phyloP scores from a whole-genome alignment of 2,797 vertebrate genomes.

The Petrocephalus schoutedeni region DNA sequence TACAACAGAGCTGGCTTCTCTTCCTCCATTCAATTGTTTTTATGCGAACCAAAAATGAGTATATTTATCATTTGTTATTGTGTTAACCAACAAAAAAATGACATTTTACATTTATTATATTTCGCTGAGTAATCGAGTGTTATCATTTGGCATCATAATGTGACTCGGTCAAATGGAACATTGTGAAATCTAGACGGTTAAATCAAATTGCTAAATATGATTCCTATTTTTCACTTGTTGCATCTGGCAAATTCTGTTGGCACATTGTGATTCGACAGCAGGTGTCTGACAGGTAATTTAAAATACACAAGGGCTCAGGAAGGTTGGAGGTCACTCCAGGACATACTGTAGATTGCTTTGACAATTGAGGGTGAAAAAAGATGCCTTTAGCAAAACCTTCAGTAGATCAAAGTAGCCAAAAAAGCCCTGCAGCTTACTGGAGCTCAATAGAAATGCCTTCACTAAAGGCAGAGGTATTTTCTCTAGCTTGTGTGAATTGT shows the following conservation, averaged over 20 bases:
- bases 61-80: not conserved
- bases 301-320: slow-evolving; percentile 45
- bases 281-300: slow-evolving; percentile 61
- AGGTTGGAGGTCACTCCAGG: slow-evolving; percentile 28
- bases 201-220: not conserved
- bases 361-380: slow-evolving; percentile 34
- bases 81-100: not conserved
- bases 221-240: not conserved
- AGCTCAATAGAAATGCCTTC: slow-evolving; percentile 37
- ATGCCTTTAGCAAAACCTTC: slow-evolving; percentile 41
- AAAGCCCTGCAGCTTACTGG: slow-evolving; percentile 36
- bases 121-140: not conserved
- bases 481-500: not conserved
- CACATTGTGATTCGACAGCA: slow-evolving; percentile 40
- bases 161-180: not conserved
- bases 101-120: not conserved
- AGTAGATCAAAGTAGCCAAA: slow-evolving; percentile 38
- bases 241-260: not conserved
- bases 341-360: slow-evolving; percentile 55
- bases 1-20: not conserved
- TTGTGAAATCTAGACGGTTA: not conserved
- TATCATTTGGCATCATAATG: not conserved
- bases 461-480: slow-evolving; percentile 3
- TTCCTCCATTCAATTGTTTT: not conserved
- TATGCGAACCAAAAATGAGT: not conserved